Conservation (phyloP, 2,888 invertebrate genomes). For the Tenthredo notha region DNA sequence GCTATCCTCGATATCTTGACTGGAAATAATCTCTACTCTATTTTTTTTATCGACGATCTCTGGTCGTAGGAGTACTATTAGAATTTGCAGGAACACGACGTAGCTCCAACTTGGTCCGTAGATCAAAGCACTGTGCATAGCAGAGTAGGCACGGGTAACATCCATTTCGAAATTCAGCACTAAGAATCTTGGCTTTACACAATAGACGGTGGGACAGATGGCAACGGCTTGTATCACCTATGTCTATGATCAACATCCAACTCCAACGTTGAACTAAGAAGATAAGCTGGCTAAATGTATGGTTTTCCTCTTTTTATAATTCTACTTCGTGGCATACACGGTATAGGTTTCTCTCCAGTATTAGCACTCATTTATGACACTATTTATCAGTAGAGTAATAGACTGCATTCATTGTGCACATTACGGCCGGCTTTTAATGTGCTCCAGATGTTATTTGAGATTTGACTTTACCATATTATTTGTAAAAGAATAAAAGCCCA, state of each 20-base stretch:
- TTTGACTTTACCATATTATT: too few species aligned
- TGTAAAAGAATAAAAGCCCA: too few species aligned
- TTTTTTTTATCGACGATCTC: conserved; percentile 86
- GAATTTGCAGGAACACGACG: conserved; percentile 83
- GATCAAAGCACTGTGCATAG: conserved; percentile 84
- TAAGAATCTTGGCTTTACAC: not conserved
- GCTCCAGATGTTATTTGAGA: too few species aligned
- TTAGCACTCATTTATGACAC: not conserved
- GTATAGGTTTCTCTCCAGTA: not conserved
- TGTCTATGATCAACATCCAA: not conserved
- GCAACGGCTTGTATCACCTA: not conserved
- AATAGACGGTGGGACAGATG: not conserved
- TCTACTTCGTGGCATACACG: not conserved
- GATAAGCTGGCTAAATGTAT: not conserved
- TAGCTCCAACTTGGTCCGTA: conserved; percentile 84
- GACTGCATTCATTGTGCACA: not conserved
- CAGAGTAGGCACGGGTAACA: conserved; percentile 79
- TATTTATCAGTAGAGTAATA: not conserved
- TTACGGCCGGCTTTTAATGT: not conserved
- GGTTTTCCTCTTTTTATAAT: not conserved
- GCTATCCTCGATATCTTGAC: conserved; percentile 80
- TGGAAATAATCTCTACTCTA: conserved; percentile 81
- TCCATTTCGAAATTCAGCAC: not conserved
- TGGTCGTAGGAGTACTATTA: conserved; percentile 84
- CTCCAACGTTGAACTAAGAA: not conserved